Evolutionary conservation across 2,113 vertebrate genomes (phyloP).

Genomic region (Neodontobutis hainanensis): DNA sequence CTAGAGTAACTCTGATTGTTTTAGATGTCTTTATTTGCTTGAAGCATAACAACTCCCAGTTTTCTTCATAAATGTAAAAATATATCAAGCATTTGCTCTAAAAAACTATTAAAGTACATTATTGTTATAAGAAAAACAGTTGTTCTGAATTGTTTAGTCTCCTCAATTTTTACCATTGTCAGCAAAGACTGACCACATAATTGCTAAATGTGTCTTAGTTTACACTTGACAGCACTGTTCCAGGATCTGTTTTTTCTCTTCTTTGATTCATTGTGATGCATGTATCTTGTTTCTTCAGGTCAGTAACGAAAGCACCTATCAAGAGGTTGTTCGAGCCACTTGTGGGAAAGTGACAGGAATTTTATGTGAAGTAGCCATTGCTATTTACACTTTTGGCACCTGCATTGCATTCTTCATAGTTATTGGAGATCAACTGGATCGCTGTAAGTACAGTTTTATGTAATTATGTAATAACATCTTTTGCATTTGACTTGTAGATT

Average conservation of each 20-base stretch:
- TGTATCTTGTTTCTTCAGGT: constrained; percentile 68
- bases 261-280: not conserved
- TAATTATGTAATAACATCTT: not conserved
- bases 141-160: too few species aligned
- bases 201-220: not conserved
- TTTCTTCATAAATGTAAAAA: too few species aligned
- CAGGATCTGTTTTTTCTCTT: not conserved
- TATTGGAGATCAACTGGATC: constrained; percentile 96
- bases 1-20: too few species aligned
- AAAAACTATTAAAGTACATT: too few species aligned
- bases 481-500: not conserved
- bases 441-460: constrained; percentile 81
- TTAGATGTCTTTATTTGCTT: too few species aligned
- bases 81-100: too few species aligned
- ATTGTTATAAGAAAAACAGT: too few species aligned
- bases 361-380: constrained; percentile 90
- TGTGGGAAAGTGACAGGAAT: constrained; percentile 89
- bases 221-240: not conserved
- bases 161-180: not conserved
- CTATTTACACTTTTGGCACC: constrained; percentile 94
- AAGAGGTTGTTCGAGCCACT: constrained; percentile 94
- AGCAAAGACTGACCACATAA: not conserved
- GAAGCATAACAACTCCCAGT: too few species aligned
- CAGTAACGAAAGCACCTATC: constrained; percentile 92
- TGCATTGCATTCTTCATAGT: constrained; percentile 98